Base-by-base conservation (phyloP, 2,888 invertebrate species). In the Trichogramma dendrolimi region DNA sequence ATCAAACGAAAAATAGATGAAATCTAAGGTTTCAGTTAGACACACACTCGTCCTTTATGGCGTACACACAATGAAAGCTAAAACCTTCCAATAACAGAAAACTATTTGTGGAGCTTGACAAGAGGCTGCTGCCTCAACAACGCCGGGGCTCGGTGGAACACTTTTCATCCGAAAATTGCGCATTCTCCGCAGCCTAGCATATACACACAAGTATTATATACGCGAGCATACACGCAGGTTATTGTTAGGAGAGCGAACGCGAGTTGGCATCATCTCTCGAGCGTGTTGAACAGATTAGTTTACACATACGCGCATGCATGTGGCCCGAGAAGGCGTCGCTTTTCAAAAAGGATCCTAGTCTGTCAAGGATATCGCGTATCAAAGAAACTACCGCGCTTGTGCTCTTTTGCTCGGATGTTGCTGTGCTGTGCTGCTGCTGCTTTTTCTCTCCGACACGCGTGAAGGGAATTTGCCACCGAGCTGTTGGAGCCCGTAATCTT, bases 351-450 rank as follows among this genome's bases (percentile, higher is more conserved):
- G 8, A 14, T 42, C 14, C 38, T 38, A 40, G 6, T 14, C 42
- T 55, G 48, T 49, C 61, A 64, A 61, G 59, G 10, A n/a, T 64
- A 64, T 64, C 64, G 54, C 59, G 54, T 64, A 57, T 64, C 64
- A 61, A 61, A 64, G 61, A 49, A 54, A 49, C 63, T 46, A 44
- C 53, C 57, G 60, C 46, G 49, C 41, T n/a, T 38, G 51, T 40
- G 44, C 60, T 11, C 39, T 11, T 49, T 5, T 41, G 46, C 52
- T 11, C 40, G 40, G 11, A 51, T 39, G 40, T n/a, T 40, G 11
- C 41, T 51, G 51, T 40, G 41, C 39, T 51, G 51, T 40, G 40
- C 51, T 39, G 40, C 39, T 39, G 46, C 48, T 14, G 42, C 27
- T 27, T 27, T 27, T 27, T 27, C 27, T 27, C 27, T 27, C 27